phyloP scores from a whole-genome alignment of 2,797 vertebrate species.

The Bovichtus diacanthus region DNA sequence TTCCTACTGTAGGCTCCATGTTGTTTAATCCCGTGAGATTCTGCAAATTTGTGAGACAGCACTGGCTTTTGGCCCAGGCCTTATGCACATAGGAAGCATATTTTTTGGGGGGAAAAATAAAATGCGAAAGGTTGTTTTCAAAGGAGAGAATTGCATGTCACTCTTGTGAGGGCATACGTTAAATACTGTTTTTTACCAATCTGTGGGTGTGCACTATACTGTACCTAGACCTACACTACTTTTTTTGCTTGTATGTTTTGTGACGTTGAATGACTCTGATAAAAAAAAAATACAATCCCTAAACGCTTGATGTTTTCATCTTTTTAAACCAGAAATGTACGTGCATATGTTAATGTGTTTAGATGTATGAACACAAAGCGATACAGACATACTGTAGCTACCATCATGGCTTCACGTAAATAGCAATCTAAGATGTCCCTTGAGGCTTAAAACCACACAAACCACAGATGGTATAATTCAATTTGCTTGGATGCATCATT shows the following conservation, averaged over 20 bases:
- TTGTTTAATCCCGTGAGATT: slow-evolving; percentile 50
- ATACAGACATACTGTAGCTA: slow-evolving; percentile 38
- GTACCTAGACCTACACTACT: background rate
- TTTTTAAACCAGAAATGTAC: slow-evolving; percentile 6
- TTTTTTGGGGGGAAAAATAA: background rate
- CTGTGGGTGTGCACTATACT: background rate
- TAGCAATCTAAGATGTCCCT: slow-evolving; percentile 41
- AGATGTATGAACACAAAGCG: slow-evolving; percentile 32
- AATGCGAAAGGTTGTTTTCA: slow-evolving; percentile 17
- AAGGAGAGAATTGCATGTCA: background rate
- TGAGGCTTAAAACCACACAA: slow-evolving; percentile 56
- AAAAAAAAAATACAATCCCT: slow-evolving; percentile 1
- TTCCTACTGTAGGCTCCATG: slow-evolving; percentile 47
- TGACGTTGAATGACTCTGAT: background rate
- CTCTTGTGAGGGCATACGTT: background rate
- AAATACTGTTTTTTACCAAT: slow-evolving; percentile 5
- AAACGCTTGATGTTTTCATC: background rate
- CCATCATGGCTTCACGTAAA: slow-evolving; percentile 57
- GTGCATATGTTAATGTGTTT: slow-evolving; percentile 21
- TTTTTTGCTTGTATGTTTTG: background rate
- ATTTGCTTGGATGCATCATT: slow-evolving; percentile 58
- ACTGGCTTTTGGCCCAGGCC: slow-evolving; percentile 40
- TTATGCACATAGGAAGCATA: slow-evolving; percentile 12
- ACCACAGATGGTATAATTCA: slow-evolving; percentile 67
- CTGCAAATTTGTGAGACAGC: slow-evolving; percentile 41